phyloP scores from a whole-genome alignment of 1,140 invertebrate species.

The Pseudomyrmex gracilis region DNA sequence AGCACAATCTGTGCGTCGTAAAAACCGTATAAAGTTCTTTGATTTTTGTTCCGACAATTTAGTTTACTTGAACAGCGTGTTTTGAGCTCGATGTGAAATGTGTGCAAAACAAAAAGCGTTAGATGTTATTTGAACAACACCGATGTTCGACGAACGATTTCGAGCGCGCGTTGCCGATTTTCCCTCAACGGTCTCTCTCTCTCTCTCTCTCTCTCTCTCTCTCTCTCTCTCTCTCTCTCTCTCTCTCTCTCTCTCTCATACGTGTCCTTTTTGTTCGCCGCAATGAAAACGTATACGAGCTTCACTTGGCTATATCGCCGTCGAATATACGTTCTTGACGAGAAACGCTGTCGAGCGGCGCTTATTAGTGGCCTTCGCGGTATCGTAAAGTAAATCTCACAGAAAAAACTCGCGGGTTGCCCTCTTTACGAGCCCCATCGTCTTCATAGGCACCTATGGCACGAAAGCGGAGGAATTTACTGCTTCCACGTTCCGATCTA shows the following conservation, averaged over 20 bases:
- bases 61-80: too few species aligned
- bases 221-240: not conserved
- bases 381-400: slow-evolving; percentile 61
- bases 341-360: slow-evolving; percentile 8
- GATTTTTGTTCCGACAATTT: too few species aligned
- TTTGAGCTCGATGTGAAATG: too few species aligned
- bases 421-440: slow-evolving; percentile 46
- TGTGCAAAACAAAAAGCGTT: not conserved
- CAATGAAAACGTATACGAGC: slow-evolving; percentile 48
- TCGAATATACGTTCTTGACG: slow-evolving; percentile 40
- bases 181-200: not conserved
- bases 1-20: too few species aligned
- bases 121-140: not conserved
- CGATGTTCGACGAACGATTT: not conserved
- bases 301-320: slow-evolving; percentile 50
- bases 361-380: slow-evolving; percentile 65
- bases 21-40: too few species aligned
- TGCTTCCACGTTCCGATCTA: slow-evolving; percentile 57
- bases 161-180: slow-evolving; percentile 1
- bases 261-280: slow-evolving; percentile 34
- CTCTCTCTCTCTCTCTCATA: not conserved
- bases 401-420: slow-evolving; percentile 43
- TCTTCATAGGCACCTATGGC: slow-evolving; percentile 11
- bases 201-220: slow-evolving; percentile 3
- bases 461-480: slow-evolving; percentile 34